phyloP scores from a whole-genome alignment of 2,113 vertebrate genomes.

The Glaucomys volans region DNA sequence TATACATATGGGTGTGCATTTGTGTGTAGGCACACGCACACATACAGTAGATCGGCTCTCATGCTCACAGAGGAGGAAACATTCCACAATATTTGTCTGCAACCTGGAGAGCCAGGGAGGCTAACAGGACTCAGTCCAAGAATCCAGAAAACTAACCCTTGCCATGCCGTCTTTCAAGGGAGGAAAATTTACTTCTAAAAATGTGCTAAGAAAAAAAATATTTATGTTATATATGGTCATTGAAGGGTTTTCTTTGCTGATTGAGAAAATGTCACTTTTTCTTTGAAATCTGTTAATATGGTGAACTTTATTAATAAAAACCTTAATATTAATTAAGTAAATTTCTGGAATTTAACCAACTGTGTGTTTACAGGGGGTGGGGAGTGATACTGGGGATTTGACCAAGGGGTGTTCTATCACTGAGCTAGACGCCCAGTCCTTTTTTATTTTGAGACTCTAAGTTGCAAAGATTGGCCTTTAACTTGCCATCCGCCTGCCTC shows the following conservation, averaged over 20 bases:
- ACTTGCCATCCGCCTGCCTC: too few species aligned
- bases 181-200: constrained; percentile 1
- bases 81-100: background rate
- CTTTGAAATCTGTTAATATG: constrained; percentile 7
- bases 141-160: background rate
- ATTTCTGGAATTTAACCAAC: background rate
- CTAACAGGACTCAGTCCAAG: background rate
- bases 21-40: background rate
- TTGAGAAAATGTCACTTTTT: background rate
- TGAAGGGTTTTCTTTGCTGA: background rate
- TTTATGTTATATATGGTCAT: background rate
- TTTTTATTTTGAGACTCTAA: too few species aligned
- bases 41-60: too few species aligned
- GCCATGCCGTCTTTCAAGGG: background rate
- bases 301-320: background rate
- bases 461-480: too few species aligned
- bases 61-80: too few species aligned
- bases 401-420: too few species aligned
- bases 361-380: too few species aligned
- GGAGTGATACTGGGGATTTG: too few species aligned
- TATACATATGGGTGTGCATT: background rate
- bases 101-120: background rate
- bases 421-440: too few species aligned
- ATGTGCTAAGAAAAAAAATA: background rate
- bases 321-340: background rate